Conservation (phyloP, 2,888 invertebrate species). For the Sphinx pinastri region DNA sequence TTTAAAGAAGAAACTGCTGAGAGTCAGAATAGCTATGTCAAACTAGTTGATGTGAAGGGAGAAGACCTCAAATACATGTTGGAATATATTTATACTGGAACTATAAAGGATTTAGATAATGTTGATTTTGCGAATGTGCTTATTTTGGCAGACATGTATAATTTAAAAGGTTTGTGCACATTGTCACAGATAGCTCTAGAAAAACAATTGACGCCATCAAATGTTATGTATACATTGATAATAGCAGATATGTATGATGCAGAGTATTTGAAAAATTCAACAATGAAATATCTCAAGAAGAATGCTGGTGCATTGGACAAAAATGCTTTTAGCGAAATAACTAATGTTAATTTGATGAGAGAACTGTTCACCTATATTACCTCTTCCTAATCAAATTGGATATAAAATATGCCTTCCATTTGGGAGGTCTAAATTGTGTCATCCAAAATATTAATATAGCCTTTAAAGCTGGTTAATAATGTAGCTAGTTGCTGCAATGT, state of each 20-base stretch:
- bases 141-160: conserved; percentile 69
- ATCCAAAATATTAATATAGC: neutral
- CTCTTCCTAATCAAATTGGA: conserved; percentile 13
- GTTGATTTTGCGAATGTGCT: conserved; percentile 62
- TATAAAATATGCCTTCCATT: neutral
- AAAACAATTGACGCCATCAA: conserved; percentile 59
- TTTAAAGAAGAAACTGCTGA: conserved; percentile 74
- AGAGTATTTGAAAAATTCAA: conserved; percentile 55
- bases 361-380: conserved; percentile 64
- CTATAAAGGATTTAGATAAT: conserved; percentile 59
- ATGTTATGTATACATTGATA: conserved; percentile 65
- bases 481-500: neutral
- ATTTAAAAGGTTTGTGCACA: conserved; percentile 62
- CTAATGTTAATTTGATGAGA: conserved; percentile 59
- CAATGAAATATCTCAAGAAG: conserved; percentile 68
- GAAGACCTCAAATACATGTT: conserved; percentile 66
- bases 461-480: neutral
- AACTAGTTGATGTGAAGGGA: conserved; percentile 62
- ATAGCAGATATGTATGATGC: conserved; percentile 70
- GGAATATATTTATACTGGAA: conserved; percentile 72
- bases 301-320: conserved; percentile 56
- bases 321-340: conserved; percentile 61
- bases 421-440: neutral
- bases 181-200: conserved; percentile 60
- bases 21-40: conserved; percentile 66